phyloP scores from a whole-genome alignment of 2,113 vertebrate genomes.

The Siniperca chuatsi region DNA sequence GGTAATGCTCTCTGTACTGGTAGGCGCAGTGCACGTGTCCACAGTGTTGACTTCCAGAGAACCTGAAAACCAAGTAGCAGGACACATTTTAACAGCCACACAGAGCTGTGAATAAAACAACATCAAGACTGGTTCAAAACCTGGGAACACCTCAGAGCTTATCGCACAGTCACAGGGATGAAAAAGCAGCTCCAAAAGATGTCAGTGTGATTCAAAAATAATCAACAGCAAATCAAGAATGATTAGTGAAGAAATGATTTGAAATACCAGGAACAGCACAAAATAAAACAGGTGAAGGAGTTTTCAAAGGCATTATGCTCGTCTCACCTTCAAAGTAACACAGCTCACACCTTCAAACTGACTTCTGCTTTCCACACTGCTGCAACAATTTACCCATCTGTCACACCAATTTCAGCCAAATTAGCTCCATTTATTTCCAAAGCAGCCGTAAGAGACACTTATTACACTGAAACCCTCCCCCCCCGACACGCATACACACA shows the following conservation, averaged over 20 bases:
- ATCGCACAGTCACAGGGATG: slow-evolving; percentile 14
- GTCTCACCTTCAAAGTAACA: slow-evolving; percentile 74
- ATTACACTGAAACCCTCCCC: slow-evolving; percentile 84
- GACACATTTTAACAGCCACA: neutral
- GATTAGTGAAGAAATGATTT: slow-evolving; percentile 49
- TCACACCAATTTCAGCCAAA: slow-evolving; percentile 87
- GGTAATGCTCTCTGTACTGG: slow-evolving; percentile 99
- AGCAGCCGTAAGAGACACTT: slow-evolving; percentile 85
- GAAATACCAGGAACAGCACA: slow-evolving; percentile 39
- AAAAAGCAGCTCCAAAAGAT: slow-evolving; percentile 24
- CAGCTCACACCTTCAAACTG: slow-evolving; percentile 64
- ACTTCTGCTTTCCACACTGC: slow-evolving; percentile 76
- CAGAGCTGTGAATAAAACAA: neutral
- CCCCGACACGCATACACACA: slow-evolving; percentile 61
- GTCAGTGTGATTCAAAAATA: slow-evolving; percentile 22
- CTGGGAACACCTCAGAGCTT: slow-evolving; percentile 23
- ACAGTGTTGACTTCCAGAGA: slow-evolving; percentile 98
- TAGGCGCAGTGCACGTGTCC: slow-evolving; percentile 99
- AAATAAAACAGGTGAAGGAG: slow-evolving; percentile 50
- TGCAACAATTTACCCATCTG: slow-evolving; percentile 84
- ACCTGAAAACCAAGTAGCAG: slow-evolving; percentile 83
- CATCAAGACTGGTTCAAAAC: neutral
- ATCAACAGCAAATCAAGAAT: slow-evolving; percentile 47
- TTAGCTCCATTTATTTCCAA: slow-evolving; percentile 88
- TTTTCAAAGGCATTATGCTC: slow-evolving; percentile 56